Base-by-base conservation (phyloP, 2,888 invertebrate species). In the Neoitamus cyanurus region DNA sequence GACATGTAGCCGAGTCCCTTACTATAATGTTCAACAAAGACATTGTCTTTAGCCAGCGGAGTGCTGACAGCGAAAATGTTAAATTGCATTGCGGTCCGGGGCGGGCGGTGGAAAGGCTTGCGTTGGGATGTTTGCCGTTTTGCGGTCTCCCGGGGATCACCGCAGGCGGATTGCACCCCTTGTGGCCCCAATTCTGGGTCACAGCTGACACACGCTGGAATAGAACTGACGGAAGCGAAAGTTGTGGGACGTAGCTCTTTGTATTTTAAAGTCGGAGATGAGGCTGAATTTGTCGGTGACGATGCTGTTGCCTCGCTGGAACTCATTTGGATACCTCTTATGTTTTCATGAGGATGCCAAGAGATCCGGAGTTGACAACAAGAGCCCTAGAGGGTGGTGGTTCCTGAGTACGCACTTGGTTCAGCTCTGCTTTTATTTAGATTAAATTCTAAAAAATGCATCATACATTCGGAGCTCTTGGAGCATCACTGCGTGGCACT, bases 21-120 rank as follows among this genome's bases (percentile, higher is more conserved):
- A 42, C 73, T 37, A n/a, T n/a, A 73, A 73, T 73, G 75, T 75
- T 75, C 25, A 37, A 80, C 78, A 58, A 58, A 48, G 15, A 11
- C 42, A 80, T 80, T 80, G 78, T 80, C 78, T 80, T 80, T 31
- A 58, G 78, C 31, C 46, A 80, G 20, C 78, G 46, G 78, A 80
- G 78, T 80, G 58, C 78, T 80, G 58, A 80, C 58, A 30, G 58
- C 20, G 78, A 80, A 75, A 80, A 80, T 80, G 78, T 58, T 80
- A 80, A 80, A 80, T 58, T 80, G 78, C 78, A 80, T 58, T 58
- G 0, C 20, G 58, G 48, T 34, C 15, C 58, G 30, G 34, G 78
- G 30, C 20, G 78, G 34, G 34, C 31, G 28, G 42, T 5, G 77
- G 77, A 6, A 30, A n/a, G 28, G 36, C 36, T 75, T 36, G n/a